A percentile compares a stretch with the other conserved stretches of the same genome.
These are phyloP conservation scores for Dascillus cervinus DNA, from an alignment of 2,888 invertebrate species.

Conservation along the genomic window DNA sequence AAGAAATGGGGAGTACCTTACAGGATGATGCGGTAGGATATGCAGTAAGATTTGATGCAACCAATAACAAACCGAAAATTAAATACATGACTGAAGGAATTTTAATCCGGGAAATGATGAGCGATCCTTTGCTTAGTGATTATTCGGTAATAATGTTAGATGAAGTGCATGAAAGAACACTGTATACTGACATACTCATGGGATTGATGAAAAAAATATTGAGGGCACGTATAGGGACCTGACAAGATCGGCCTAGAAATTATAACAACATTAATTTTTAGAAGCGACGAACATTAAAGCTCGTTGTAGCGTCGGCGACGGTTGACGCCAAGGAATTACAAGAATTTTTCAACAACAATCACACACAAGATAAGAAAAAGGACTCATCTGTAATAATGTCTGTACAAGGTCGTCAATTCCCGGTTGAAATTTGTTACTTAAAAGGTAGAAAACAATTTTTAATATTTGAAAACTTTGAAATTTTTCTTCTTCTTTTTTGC, in stretches of 20 bases:
- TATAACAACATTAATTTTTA: conserved; percentile 24
- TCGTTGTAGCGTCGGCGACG: conserved; percentile 92
- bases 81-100: conserved; percentile 98
- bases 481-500: conserved; percentile 31
- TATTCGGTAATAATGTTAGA: conserved; percentile 87
- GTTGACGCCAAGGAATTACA: conserved; percentile 83
- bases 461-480: conserved; percentile 1
- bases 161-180: conserved; percentile 91
- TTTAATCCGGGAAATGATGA: conserved; percentile 87
- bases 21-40: conserved; percentile 76
- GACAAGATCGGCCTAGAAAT: not conserved
- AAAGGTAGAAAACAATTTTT: too few species aligned
- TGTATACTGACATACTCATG: conserved; percentile 89
- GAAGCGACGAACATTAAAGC: conserved; percentile 72
- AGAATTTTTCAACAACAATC: conserved; percentile 64
- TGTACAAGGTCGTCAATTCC: conserved; percentile 81
- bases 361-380: conserved; percentile 41
- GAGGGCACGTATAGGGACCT: conserved; percentile 45
- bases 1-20: conserved; percentile 71
- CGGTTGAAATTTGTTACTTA: conserved; percentile 78
- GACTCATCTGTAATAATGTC: conserved; percentile 76
- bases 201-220: conserved; percentile 89
- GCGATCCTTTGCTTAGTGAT: conserved; percentile 82
- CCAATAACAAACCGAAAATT: conserved; percentile 57
- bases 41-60: conserved; percentile 72